phyloP scores from a whole-genome alignment of 2,797 vertebrate genomes.

The Anomalospiza imberbis region DNA sequence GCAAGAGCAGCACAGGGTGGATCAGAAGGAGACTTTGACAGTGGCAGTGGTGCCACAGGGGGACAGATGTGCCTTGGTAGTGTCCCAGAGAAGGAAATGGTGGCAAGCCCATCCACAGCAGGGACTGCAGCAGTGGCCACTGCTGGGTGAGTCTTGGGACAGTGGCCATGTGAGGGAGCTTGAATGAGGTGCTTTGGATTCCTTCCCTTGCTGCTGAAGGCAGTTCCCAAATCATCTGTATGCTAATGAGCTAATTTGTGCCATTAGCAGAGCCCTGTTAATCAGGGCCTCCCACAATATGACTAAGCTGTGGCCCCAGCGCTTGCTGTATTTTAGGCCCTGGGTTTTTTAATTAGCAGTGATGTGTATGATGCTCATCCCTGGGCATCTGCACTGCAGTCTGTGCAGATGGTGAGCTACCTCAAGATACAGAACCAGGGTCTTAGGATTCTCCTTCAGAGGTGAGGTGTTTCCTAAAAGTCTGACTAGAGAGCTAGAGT shows the following conservation, averaged over 20 bases:
- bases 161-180: background rate
- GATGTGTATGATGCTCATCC: background rate
- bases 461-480: background rate
- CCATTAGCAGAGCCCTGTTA: slow-evolving; percentile 33
- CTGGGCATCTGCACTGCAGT: background rate
- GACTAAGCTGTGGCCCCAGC: background rate
- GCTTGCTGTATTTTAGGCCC: background rate
- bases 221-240: background rate
- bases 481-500: background rate
- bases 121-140: accelerated
- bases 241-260: slow-evolving; percentile 40
- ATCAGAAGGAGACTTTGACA: background rate
- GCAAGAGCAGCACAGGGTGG: background rate
- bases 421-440: background rate
- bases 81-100: background rate
- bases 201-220: background rate
- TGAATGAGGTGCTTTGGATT: background rate
- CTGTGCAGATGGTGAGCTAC: background rate
- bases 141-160: background rate
- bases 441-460: background rate
- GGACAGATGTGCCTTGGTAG: background rate
- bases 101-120: background rate
- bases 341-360: background rate
- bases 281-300: background rate
- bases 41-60: accelerated